Percentiles rank a stretch among this genome's conserved stretches.
phyloP scores from a whole-genome alignment of 1,140 invertebrate species.

The Rhysida immarginata region DNA sequence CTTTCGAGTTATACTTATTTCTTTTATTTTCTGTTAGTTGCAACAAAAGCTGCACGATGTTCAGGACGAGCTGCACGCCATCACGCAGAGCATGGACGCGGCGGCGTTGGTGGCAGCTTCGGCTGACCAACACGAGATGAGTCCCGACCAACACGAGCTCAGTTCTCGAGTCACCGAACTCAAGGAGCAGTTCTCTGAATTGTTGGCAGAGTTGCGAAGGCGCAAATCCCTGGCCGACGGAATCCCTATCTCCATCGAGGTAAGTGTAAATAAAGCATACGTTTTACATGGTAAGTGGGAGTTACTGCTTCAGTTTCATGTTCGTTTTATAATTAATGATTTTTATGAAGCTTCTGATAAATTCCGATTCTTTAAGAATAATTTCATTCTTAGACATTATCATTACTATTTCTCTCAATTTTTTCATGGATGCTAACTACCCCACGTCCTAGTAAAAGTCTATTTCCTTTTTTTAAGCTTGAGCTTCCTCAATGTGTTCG shows the following conservation, averaged over 20 bases:
- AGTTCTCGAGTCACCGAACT: slow-evolving; percentile 32
- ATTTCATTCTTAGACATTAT: too few relatives aligned
- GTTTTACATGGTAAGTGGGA: too few relatives aligned
- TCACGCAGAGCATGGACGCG: slow-evolving; percentile 28
- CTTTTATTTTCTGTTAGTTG: slow-evolving; percentile 26
- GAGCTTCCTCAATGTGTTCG: too few relatives aligned
- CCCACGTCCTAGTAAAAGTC: too few relatives aligned
- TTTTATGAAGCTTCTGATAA: too few relatives aligned
- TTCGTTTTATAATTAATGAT: too few relatives aligned
- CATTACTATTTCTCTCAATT: too few relatives aligned
- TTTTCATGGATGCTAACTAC: too few relatives aligned
- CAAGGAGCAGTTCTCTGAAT: slow-evolving; percentile 36
- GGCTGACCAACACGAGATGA: neutral
- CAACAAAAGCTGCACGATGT: slow-evolving; percentile 34
- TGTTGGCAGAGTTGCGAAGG: slow-evolving; percentile 34
- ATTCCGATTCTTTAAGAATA: too few relatives aligned
- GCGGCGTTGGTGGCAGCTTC: slow-evolving; percentile 8
- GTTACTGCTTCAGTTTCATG: too few relatives aligned
- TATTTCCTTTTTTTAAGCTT: too few relatives aligned
- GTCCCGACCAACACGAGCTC: slow-evolving; percentile 21
- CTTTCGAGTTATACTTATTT: neutral
- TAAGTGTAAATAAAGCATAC: too few relatives aligned
- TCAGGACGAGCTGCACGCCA: slow-evolving; percentile 35
- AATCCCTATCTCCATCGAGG: slow-evolving; percentile 19
- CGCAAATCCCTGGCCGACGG: slow-evolving; percentile 31